A percentile compares a stretch with the other conserved stretches of the same genome.
These are phyloP conservation scores for Sisor rabdophorus DNA, from an alignment of 2,113 vertebrate genomes.

Conservation along the genomic window DNA sequence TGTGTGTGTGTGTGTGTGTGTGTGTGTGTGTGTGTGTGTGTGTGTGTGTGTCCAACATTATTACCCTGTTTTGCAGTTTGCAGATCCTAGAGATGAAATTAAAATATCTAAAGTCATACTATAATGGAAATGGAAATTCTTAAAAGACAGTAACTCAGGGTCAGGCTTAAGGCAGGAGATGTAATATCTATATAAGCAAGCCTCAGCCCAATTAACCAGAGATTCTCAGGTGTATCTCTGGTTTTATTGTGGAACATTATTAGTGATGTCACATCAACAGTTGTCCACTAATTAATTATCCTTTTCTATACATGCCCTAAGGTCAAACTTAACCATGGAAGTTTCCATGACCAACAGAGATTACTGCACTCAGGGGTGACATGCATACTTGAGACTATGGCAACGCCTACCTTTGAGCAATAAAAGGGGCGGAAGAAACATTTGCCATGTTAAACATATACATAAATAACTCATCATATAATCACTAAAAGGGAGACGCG, in stretches of 20 bases:
- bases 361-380: slow-evolving; percentile 1
- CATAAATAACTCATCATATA: background rate
- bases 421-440: background rate
- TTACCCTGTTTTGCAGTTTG: too few relatives aligned
- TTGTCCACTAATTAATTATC: slow-evolving; percentile 12
- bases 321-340: slow-evolving; percentile 1
- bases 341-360: background rate
- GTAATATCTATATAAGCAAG: background rate
- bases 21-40: background rate
- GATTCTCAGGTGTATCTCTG: slow-evolving; percentile 5
- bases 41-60: too few relatives aligned
- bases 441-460: background rate
- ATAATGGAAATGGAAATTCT: background rate
- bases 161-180: background rate
- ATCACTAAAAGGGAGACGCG: background rate
- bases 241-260: slow-evolving; percentile 8
- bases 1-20: background rate
- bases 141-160: background rate
- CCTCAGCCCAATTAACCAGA: background rate
- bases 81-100: background rate
- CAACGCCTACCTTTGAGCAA: background rate
- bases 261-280: background rate
- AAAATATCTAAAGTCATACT: background rate
- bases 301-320: background rate
- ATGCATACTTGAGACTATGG: background rate